phyloP scores from a whole-genome alignment of 2,113 vertebrate genomes.

The Nesogale talazaci region DNA sequence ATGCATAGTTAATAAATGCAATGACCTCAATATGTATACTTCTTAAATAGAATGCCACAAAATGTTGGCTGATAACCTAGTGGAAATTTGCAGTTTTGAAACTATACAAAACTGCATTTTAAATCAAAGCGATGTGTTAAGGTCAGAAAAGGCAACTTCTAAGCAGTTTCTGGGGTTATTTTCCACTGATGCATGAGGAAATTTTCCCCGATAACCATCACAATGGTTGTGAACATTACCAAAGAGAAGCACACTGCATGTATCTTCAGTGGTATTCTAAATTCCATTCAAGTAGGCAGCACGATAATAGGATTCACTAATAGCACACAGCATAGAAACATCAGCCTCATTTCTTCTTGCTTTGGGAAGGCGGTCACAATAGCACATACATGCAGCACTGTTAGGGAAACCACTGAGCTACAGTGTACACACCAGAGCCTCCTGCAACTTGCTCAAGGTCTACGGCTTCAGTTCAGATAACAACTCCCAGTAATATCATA shows the following conservation, averaged over 20 bases:
- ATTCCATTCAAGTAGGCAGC: not conserved
- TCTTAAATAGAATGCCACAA: slow-evolving; percentile 24
- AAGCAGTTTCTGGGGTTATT: slow-evolving; percentile 50
- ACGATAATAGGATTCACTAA: not conserved
- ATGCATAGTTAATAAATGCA: not conserved
- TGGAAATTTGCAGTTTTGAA: slow-evolving; percentile 67
- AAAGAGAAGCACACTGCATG: slow-evolving; percentile 48
- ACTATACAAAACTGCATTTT: slow-evolving; percentile 80
- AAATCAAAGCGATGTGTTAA: slow-evolving; percentile 54
- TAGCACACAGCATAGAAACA: slow-evolving; percentile 12
- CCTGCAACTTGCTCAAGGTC: not conserved
- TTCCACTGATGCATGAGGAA: slow-evolving; percentile 54
- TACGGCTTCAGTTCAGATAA: not conserved
- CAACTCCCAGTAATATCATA: not conserved
- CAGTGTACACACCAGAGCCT: not conserved
- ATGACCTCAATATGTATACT: not conserved
- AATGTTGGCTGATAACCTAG: not conserved
- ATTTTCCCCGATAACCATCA: slow-evolving; percentile 57
- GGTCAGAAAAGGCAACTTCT: not conserved
- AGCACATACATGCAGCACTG: slow-evolving; percentile 39
- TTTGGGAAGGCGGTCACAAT: slow-evolving; percentile 59
- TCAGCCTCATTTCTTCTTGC: slow-evolving; percentile 37
- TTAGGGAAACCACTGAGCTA: slow-evolving; percentile 40
- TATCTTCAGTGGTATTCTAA: slow-evolving; percentile 60
- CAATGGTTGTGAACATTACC: not conserved